Evolutionary conservation across 2,888 invertebrate genomes (phyloP).

Genomic region (Antheraea yamamai): DNA sequence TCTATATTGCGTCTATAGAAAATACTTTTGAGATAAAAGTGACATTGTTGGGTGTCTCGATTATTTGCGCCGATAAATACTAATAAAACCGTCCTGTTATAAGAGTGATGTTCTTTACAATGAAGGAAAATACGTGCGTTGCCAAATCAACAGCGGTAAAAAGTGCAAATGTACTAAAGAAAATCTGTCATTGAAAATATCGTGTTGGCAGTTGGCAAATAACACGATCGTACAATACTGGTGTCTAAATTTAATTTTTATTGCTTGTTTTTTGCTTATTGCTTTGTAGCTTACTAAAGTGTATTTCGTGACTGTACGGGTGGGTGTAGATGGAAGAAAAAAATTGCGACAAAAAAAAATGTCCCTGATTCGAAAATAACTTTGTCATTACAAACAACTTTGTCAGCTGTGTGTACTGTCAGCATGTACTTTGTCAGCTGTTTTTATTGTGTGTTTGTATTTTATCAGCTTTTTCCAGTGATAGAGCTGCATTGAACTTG

Average conservation of each 20-base stretch:
- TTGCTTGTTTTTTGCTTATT: not conserved
- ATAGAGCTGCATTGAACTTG: too few relatives aligned
- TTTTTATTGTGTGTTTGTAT: too few relatives aligned
- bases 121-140: not conserved
- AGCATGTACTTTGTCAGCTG: too few relatives aligned
- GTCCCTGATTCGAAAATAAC: not conserved
- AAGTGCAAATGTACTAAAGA: not conserved
- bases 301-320: not conserved
- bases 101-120: not conserved
- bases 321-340: not conserved
- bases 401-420: too few relatives aligned
- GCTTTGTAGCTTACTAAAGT: not conserved
- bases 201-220: not conserved
- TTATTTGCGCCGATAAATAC: not conserved
- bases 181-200: conserved; percentile 6
- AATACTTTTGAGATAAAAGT: not conserved
- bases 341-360: not conserved
- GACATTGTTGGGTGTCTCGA: too few relatives aligned
- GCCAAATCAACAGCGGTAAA: not conserved
- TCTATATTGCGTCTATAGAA: not conserved
- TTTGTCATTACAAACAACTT: not conserved
- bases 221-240: not conserved
- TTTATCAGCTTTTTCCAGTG: too few relatives aligned
- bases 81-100: not conserved
- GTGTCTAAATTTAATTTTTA: conserved; percentile 2